phyloP scores from a whole-genome alignment of 2,888 invertebrate genomes.

The Sturmia bella region DNA sequence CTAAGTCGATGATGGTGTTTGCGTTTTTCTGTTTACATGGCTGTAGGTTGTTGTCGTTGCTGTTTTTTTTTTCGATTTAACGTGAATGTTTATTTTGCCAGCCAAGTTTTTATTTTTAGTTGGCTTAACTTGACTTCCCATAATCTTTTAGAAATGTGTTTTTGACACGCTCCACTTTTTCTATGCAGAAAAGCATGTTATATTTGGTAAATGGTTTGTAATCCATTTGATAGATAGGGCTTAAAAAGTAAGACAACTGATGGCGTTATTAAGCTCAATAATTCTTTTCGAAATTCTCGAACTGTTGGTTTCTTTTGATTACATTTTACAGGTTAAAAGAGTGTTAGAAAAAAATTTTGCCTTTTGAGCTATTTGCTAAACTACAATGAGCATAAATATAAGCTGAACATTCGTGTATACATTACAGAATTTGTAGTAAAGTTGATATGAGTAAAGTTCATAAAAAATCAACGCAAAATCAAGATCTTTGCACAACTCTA shows the following conservation, averaged over 20 bases:
- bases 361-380: too few species aligned
- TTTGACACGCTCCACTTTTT: constrained; percentile 35
- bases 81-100: constrained; percentile 44
- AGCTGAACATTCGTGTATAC: too few species aligned
- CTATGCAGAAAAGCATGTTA: constrained; percentile 1
- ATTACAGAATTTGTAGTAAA: too few species aligned
- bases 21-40: neutral
- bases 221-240: constrained; percentile 2
- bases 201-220: constrained; percentile 34
- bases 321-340: too few species aligned
- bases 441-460: too few species aligned
- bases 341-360: too few species aligned
- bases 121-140: constrained; percentile 54
- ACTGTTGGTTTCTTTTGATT: too few species aligned
- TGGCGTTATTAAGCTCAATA: neutral
- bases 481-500: too few species aligned
- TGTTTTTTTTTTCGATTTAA: constrained; percentile 9
- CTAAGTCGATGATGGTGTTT: neutral
- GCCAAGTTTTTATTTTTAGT: constrained; percentile 59
- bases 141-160: constrained; percentile 54
- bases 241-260: neutral
- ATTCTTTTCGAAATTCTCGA: too few species aligned
- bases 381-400: too few species aligned
- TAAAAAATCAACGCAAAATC: too few species aligned
- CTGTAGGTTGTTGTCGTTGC: constrained; percentile 7